Conservation (phyloP, 2,888 invertebrate species). For the Lasioglossum lativentre region DNA sequence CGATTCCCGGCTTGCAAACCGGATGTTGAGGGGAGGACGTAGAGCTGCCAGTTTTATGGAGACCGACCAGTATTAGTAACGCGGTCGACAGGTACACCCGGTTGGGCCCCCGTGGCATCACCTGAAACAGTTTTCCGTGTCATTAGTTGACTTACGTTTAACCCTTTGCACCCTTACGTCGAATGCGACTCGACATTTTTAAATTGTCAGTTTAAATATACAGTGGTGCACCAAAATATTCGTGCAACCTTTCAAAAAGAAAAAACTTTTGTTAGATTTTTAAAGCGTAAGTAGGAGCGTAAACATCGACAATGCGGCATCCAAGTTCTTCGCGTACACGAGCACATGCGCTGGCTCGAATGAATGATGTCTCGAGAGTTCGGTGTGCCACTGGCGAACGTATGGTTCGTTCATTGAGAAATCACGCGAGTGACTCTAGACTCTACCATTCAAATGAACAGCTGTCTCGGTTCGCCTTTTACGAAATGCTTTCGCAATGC, state of each 20-base stretch:
- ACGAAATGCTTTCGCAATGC: constrained; percentile 12
- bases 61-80: constrained; percentile 72
- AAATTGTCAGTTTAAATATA: too few species aligned
- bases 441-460: constrained; percentile 8
- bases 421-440: neutral
- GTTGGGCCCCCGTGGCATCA: constrained; percentile 78
- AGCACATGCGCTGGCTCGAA: constrained; percentile 6
- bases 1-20: constrained; percentile 86
- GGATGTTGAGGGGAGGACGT: constrained; percentile 70
- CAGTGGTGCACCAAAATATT: too few species aligned
- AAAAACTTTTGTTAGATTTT: too few species aligned
- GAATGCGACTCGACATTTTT: too few species aligned
- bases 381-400: neutral
- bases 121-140: constrained; percentile 62
- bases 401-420: neutral
- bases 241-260: too few species aligned
- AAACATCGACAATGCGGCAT: neutral
- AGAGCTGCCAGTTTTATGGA: constrained; percentile 57
- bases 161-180: too few species aligned
- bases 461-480: neutral
- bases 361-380: constrained; percentile 4
- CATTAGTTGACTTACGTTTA: neutral
- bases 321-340: neutral
- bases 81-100: constrained; percentile 76
- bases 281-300: too few species aligned